phyloP scores from a whole-genome alignment of 2,888 invertebrate genomes.

The Folsomia candida region DNA sequence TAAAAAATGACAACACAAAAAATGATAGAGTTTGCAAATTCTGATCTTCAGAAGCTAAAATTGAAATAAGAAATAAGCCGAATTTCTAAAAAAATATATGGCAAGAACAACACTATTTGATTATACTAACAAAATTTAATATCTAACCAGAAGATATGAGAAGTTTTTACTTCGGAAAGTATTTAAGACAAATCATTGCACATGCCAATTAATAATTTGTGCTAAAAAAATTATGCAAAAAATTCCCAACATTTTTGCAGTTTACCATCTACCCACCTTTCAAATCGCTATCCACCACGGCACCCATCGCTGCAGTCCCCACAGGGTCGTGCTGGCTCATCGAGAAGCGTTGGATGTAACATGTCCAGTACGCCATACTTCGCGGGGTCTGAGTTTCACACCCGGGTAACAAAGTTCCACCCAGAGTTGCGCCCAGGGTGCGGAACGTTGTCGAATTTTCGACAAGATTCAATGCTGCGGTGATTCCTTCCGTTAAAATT shows the following conservation, averaged over 20 bases:
- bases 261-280: too few relatives aligned
- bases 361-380: constrained; percentile 20
- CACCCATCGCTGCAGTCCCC: constrained; percentile 23
- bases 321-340: background rate
- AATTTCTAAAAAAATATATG: too few relatives aligned
- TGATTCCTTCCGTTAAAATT: constrained; percentile 27
- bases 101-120: too few relatives aligned
- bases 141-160: too few relatives aligned
- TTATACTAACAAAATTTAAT: too few relatives aligned
- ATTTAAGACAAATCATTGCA: too few relatives aligned
- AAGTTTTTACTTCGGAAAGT: too few relatives aligned
- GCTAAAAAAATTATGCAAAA: constrained; percentile 16
- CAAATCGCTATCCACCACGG: background rate
- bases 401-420: constrained; percentile 32
- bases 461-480: constrained; percentile 30
- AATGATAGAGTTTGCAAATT: too few relatives aligned
- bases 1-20: too few relatives aligned
- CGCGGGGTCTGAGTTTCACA: constrained; percentile 30
- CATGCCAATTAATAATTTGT: constrained; percentile 19
- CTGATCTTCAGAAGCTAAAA: too few relatives aligned
- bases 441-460: constrained; percentile 38
- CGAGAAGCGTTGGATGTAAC: constrained; percentile 17
- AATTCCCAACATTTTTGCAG: too few relatives aligned
- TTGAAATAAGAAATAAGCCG: too few relatives aligned
- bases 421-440: constrained; percentile 28